Base-by-base conservation (phyloP, 2,113 vertebrate genomes). In the Balaeniceps rex region DNA sequence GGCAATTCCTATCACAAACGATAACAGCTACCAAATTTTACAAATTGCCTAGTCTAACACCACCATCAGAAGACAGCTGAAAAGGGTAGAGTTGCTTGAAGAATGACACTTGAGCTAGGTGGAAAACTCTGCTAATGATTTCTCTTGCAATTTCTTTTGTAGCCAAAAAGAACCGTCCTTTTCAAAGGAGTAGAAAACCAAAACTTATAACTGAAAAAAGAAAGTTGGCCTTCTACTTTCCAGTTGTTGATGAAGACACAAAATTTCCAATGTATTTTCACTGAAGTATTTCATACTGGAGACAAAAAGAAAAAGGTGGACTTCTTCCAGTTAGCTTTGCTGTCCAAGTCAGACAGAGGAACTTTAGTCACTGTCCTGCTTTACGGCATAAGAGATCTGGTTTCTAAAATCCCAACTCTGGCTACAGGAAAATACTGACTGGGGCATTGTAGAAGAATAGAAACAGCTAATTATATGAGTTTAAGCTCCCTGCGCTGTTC, bases 101-200 rank as follows among this genome's bases (percentile, higher is more conserved):
- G 80, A 92, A 58, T 64, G 78, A 42, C 84, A 38, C 76, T 87
- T 85, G 44, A 79, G 29, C 40, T 68, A 61, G 44, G 34, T 77
- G 23, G 88, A 83, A 91, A 90, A n/a, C 78, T 66, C 60, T 72
- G 40, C 24, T 96, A 94, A 87, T 72, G 54, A 91, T 82, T 93
- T 94, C 16, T 72, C 44, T 79, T 52, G 47, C 10, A 33, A 65
- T 76, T 85, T 76, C 70, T 79, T 87, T 72, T 70, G 31, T 34
- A 79, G 74, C 18, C 57, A 57, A 46, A 80, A 90, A 60, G 38
- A 92, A 34, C 15, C 40, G 6, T 31, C 38, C 36, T 76, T 85
- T 75, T 85, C 44, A 69, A 69, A 87, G 40, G 13, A 55, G 40
- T 14, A 7, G 40, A 90, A 88, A 92, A 19, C 13, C 44, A 80